Percentiles rank a stretch among this genome's conserved stretches.
Conservation (phyloP, 2,888 invertebrate genomes). For the Scaptomyza tumidula region DNA sequence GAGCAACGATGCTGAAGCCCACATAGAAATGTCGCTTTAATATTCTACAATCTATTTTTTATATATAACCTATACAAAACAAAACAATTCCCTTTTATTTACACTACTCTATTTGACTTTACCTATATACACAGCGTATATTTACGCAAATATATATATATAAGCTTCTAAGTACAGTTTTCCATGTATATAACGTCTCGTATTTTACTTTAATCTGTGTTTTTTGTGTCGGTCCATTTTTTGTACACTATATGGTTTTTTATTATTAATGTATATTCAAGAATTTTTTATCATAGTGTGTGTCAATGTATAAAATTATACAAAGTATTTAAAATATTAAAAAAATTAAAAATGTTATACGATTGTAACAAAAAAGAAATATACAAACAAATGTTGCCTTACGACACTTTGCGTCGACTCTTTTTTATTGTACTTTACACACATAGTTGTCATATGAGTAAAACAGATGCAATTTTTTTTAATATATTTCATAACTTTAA, state of each 20-base stretch:
- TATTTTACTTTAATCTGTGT: constrained; percentile 29
- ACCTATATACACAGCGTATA: constrained; percentile 28
- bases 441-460: neutral
- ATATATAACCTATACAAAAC: constrained; percentile 65
- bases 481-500: constrained; percentile 46
- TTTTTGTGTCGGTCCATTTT: constrained; percentile 47
- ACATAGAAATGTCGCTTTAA: constrained; percentile 69
- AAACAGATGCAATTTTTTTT: constrained; percentile 20
- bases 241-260: constrained; percentile 25
- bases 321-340: constrained; percentile 28
- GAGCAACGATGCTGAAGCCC: constrained; percentile 39
- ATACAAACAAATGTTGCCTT: constrained; percentile 47
- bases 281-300: constrained; percentile 20
- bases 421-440: constrained; percentile 21
- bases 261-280: constrained; percentile 32
- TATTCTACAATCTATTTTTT: constrained; percentile 59
- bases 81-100: constrained; percentile 62
- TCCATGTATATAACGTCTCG: constrained; percentile 66
- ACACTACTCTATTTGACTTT: constrained; percentile 30
- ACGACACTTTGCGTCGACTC: constrained; percentile 27
- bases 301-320: constrained; percentile 40
- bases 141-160: constrained; percentile 23
- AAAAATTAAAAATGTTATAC: constrained; percentile 17
- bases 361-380: constrained; percentile 13
- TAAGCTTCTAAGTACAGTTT: constrained; percentile 25